Evolutionary conservation across 2,888 invertebrate species (phyloP), one percentile per base, ranked within the genome.

Genomic region (Trachelus troglodyta): DNA sequence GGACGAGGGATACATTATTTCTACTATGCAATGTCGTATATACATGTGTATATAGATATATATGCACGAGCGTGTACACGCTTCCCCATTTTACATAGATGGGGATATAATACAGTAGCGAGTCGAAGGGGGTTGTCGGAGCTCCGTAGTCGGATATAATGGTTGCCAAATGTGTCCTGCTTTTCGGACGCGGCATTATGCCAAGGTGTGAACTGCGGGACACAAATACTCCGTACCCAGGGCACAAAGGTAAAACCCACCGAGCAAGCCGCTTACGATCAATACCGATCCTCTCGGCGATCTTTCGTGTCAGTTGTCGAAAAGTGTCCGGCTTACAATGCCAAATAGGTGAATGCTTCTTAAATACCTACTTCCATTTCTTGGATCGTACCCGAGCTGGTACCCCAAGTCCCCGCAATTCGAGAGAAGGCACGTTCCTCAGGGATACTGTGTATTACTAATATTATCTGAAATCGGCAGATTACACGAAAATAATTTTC

Each of bases 251-350:
- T 82, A 80, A 85, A 83, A 82, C 81, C 83, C 81, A 80, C 78
- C 71, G 79, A 80, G 79, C 87, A 88, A 89, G 88, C 88, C 85
- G 90, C 89, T 90, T 90, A 89, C 89, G 89, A 89, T 90, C 90
- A 88, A 89, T 89, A 86, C 85, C 85, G 83, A 84, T 74, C 74
- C 74, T 71, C 33, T 34, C 33, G 31, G 74, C 80, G 86, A 85
- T 85, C 85, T 82, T 85, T 82, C 85, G 86, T 76, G 40, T 77
- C 79, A 76, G 76, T 74, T 76, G 74, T 78, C 74, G 76, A 74
- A 74, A 74, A 74, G 74, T 74, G 74, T 74, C 23, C 74, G 79
- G 79, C 77, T 81, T 79, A 87, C 84, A 83, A 86, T 86, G 81
- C 82, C 80, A 81, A 85, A 85, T 74, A 75, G 81, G 78, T 79